A percentile compares a stretch with the other conserved stretches of the same genome.
These are phyloP conservation scores for Agonum fuliginosum DNA, from an alignment of 2,888 invertebrate species.

Conservation along the genomic window DNA sequence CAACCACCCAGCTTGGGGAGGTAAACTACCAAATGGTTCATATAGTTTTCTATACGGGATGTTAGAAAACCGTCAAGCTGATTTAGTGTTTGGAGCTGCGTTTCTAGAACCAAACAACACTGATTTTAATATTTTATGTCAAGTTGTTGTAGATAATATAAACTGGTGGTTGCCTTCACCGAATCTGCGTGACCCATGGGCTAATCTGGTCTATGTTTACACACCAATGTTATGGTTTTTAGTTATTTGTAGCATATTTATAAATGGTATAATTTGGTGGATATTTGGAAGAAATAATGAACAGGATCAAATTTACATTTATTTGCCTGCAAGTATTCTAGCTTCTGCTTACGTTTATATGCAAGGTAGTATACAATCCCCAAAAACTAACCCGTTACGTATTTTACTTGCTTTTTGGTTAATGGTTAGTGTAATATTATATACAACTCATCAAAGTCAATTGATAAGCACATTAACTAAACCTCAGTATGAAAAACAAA, in stretches of 20 bases:
- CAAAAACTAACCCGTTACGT: neutral
- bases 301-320: too few relatives aligned
- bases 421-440: slow-evolving; percentile 5
- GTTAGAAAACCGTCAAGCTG: slow-evolving; percentile 70
- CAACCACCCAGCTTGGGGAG: too few relatives aligned
- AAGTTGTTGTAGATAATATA: neutral
- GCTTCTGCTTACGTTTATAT: neutral
- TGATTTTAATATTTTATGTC: neutral
- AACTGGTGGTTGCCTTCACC: slow-evolving; percentile 35
- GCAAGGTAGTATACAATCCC: neutral
- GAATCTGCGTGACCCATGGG: too few relatives aligned
- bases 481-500: slow-evolving; percentile 46
- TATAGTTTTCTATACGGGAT: slow-evolving; percentile 73
- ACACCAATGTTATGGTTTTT: slow-evolving; percentile 27
- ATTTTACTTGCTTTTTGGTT: slow-evolving; percentile 27
- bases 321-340: too few relatives aligned
- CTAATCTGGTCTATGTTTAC: slow-evolving; percentile 11
- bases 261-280: slow-evolving; percentile 33
- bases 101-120: slow-evolving; percentile 63
- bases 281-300: too few relatives aligned
- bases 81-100: slow-evolving; percentile 75
- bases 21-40: too few relatives aligned
- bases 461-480: slow-evolving; percentile 41
- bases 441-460: slow-evolving; percentile 25
- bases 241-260: neutral